Conservation (phyloP, 2,888 invertebrate genomes). For the Ptilodon capucinus region DNA sequence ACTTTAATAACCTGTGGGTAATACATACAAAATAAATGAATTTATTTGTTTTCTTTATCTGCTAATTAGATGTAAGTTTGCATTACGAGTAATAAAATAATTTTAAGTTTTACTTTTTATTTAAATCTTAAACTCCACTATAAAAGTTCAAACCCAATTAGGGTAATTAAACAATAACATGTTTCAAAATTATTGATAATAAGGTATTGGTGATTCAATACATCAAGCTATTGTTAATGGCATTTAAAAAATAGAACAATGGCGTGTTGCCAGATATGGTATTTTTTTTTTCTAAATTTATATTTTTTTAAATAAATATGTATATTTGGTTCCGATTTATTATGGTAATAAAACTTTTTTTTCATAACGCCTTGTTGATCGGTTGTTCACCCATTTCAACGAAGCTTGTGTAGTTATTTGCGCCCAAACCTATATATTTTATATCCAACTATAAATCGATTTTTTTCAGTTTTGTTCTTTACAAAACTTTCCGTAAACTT, state of each 20-base stretch:
- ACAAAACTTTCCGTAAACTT: too few relatives aligned
- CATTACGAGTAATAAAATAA: constrained; percentile 25
- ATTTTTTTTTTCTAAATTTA: constrained; percentile 51
- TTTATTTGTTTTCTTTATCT: constrained; percentile 17
- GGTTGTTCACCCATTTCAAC: too few relatives aligned
- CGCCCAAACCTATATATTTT: too few relatives aligned
- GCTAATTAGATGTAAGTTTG: constrained; percentile 20
- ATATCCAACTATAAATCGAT: too few relatives aligned
- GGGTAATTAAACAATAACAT: neutral
- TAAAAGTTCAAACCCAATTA: neutral
- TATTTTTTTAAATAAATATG: constrained; percentile 37
- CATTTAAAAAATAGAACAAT: constrained; percentile 20
- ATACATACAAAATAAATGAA: constrained; percentile 9
- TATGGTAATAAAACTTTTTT: constrained; percentile 42
- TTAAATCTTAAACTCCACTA: constrained; percentile 9
- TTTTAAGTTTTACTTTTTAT: constrained; percentile 24
- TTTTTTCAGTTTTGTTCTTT: too few relatives aligned
- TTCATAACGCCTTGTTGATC: too few relatives aligned
- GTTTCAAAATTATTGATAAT: neutral
- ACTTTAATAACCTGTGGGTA: neutral
- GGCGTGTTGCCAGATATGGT: constrained; percentile 30
- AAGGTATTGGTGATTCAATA: neutral
- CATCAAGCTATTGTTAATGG: constrained; percentile 24
- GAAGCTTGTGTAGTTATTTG: too few relatives aligned
- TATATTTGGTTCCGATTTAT: constrained; percentile 51